Conservation (phyloP, 1,140 invertebrate genomes). For the Anagrus nilaparvatae region DNA sequence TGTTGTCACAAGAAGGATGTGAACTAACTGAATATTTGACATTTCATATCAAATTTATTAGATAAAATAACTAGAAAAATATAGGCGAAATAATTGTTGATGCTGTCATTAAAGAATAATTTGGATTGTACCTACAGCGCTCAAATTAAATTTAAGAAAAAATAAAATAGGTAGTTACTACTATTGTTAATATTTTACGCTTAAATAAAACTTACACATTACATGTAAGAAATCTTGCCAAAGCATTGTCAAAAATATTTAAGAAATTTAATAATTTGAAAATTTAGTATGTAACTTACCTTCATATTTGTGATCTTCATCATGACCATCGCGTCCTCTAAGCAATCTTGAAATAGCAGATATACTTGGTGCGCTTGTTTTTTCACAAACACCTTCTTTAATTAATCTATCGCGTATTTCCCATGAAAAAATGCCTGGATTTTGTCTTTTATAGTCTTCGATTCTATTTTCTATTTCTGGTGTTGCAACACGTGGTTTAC, state of each 20-base stretch:
- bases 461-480: slow-evolving; percentile 75
- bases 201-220: too few species aligned
- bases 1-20: too few species aligned
- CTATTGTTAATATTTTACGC: too few species aligned
- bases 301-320: slow-evolving; percentile 50
- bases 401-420: slow-evolving; percentile 79
- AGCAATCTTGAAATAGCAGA: slow-evolving; percentile 78
- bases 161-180: too few species aligned
- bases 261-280: background rate
- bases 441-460: slow-evolving; percentile 76
- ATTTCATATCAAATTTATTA: too few species aligned
- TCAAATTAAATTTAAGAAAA: too few species aligned
- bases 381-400: slow-evolving; percentile 72
- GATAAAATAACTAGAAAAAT: too few species aligned
- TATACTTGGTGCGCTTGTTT: slow-evolving; percentile 68
- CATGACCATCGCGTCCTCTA: slow-evolving; percentile 56
- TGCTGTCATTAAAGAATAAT: too few species aligned
- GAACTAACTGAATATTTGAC: too few species aligned
- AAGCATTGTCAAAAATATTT: background rate
- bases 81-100: too few species aligned
- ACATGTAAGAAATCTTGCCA: too few species aligned
- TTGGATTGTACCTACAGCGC: too few species aligned
- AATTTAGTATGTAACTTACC: slow-evolving; percentile 25
- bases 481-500: slow-evolving; percentile 65
- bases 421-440: slow-evolving; percentile 85